A percentile compares a stretch with the other conserved stretches of the same genome.
phyloP scores from a whole-genome alignment of 2,888 invertebrate genomes.

The Amphipyra tragopoginis region DNA sequence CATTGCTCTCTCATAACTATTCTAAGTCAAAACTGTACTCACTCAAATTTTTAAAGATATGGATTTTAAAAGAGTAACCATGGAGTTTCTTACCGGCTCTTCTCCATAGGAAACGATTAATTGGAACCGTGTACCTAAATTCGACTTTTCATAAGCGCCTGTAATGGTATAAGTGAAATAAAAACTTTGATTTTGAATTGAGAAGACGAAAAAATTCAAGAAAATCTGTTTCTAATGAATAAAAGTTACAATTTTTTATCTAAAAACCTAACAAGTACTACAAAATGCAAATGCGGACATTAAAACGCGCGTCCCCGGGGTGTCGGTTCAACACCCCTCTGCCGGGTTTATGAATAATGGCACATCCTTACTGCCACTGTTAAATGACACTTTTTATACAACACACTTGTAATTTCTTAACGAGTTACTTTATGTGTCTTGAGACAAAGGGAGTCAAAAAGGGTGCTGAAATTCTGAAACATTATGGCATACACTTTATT shows the following conservation, averaged over 20 bases:
- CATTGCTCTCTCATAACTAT: no score
- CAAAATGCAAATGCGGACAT: conserved; percentile 83
- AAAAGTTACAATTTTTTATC: conserved; percentile 53
- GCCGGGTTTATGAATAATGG: conserved; percentile 81
- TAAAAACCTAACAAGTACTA: conserved; percentile 64
- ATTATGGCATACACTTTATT: not conserved
- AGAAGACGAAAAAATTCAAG: no score
- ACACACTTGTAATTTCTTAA: conserved; percentile 55
- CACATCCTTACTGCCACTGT: conserved; percentile 69
- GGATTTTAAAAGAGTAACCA: no score
- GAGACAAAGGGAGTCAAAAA: conserved; percentile 22
- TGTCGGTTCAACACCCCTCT: conserved; percentile 72
- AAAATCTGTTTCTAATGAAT: not conserved
- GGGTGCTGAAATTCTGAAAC: conserved; percentile 4
- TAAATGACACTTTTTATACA: conserved; percentile 64
- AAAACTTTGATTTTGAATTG: no score
- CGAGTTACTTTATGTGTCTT: conserved; percentile 49
- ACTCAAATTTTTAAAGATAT: no score
- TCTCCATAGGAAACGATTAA: no score
- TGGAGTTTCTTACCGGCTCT: no score
- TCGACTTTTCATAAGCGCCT: no score
- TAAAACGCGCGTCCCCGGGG: conserved; percentile 79
- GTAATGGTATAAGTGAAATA: no score
- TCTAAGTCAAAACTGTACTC: no score
- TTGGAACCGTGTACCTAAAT: no score